A percentile compares a stretch with the other conserved stretches of the same genome.
These are phyloP conservation scores for Cyanoderma ruficeps DNA, from an alignment of 2,113 vertebrate genomes.

Conservation along the genomic window DNA sequence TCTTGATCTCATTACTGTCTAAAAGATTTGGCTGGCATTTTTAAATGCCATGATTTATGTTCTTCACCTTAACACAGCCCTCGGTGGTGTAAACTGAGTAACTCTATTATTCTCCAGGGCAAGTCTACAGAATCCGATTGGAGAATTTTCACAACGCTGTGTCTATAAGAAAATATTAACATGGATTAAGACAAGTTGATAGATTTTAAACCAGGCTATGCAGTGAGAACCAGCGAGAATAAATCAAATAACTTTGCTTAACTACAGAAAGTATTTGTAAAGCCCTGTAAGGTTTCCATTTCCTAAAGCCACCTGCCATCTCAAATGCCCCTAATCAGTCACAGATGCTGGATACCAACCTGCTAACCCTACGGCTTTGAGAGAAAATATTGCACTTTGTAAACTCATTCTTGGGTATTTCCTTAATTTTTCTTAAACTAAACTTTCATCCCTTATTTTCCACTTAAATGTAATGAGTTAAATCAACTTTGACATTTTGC, in stretches of 20 bases:
- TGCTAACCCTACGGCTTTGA: slow-evolving; percentile 70
- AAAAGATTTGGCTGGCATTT: slow-evolving; percentile 61
- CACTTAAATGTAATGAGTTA: slow-evolving; percentile 78
- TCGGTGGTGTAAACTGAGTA: slow-evolving; percentile 34
- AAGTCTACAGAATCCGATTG: slow-evolving; percentile 10
- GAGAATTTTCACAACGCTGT: slow-evolving; percentile 50
- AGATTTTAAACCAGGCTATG: slow-evolving; percentile 61
- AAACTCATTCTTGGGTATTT: slow-evolving; percentile 75
- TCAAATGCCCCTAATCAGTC: slow-evolving; percentile 74
- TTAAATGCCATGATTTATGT: slow-evolving; percentile 62
- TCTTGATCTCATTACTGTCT: slow-evolving; percentile 66
- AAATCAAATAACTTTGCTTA: slow-evolving; percentile 69
- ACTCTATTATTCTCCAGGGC: slow-evolving; percentile 57
- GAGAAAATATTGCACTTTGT: slow-evolving; percentile 79
- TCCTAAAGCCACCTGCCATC: slow-evolving; percentile 81
- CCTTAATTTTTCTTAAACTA: slow-evolving; percentile 75
- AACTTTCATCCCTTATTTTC: slow-evolving; percentile 77
- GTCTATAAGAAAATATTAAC: slow-evolving; percentile 59
- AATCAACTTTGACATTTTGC: slow-evolving; percentile 71
- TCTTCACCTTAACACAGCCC: slow-evolving; percentile 51
- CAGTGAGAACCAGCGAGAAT: slow-evolving; percentile 44
- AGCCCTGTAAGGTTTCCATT: slow-evolving; percentile 70
- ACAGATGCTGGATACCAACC: slow-evolving; percentile 78
- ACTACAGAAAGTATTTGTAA: slow-evolving; percentile 75
- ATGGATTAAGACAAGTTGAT: slow-evolving; percentile 52